phyloP scores from a whole-genome alignment of 2,797 vertebrate genomes.

The Brachymystax lenok region DNA sequence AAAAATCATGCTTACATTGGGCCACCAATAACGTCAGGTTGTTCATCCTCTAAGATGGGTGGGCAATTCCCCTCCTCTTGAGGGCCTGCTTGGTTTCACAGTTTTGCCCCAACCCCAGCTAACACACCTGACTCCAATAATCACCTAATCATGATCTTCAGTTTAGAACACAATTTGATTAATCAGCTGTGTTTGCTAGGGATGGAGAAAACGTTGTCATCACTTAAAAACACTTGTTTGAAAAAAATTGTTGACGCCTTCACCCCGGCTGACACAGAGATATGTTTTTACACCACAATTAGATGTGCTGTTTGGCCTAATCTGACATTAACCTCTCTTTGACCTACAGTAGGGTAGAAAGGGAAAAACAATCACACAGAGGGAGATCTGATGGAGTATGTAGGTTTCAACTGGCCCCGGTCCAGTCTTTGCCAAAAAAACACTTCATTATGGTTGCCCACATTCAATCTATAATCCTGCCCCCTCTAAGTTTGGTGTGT shows the following conservation, averaged over 20 bases:
- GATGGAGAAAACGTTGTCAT: no score
- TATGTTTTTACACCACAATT: slow-evolving; percentile 13
- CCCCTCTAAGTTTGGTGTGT: slow-evolving; percentile 2
- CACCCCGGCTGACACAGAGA: background rate
- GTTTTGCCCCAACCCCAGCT: no score
- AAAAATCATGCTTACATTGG: background rate
- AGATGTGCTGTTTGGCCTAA: slow-evolving; percentile 23
- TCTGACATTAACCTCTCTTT: slow-evolving; percentile 20
- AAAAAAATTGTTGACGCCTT: background rate
- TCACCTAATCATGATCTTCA: no score
- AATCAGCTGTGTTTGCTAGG: no score
- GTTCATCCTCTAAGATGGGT: background rate
- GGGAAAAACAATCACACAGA: slow-evolving; percentile 5
- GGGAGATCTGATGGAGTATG: slow-evolving; percentile 23
- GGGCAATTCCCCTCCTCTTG: no score
- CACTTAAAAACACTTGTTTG: background rate
- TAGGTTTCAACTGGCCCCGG: slow-evolving; percentile 7
- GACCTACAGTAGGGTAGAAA: slow-evolving; percentile 13
- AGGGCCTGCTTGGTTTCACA: no score
- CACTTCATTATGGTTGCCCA: slow-evolving; percentile 10
- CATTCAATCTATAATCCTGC: slow-evolving; percentile 23
- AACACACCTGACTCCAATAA: no score
- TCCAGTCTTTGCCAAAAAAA: slow-evolving; percentile 14
- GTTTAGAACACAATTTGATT: no score
- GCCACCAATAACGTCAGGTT: background rate